Conservation (phyloP, 2,797 vertebrate species). For the Anguilla megastoma region DNA sequence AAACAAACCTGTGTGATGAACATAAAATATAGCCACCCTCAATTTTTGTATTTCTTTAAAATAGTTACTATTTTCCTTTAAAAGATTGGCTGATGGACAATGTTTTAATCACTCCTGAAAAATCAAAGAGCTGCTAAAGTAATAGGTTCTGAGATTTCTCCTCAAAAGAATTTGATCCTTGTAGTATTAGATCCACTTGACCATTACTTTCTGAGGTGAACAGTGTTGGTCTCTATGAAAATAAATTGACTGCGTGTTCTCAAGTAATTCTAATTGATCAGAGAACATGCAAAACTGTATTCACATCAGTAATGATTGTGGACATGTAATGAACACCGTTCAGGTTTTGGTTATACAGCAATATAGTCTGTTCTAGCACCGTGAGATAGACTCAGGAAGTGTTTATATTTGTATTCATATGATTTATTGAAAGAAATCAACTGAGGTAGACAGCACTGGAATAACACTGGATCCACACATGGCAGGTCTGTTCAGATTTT, state of each 20-base stretch:
- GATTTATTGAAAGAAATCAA: slow-evolving; percentile 3
- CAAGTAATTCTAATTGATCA: not conserved
- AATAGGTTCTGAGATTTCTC: not conserved
- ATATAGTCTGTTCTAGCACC: not conserved
- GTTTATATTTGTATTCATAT: not conserved
- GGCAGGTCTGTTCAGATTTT: slow-evolving; percentile 7
- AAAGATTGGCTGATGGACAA: not conserved
- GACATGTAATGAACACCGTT: not conserved
- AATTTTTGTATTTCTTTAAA: too few relatives aligned
- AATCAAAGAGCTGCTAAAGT: not conserved
- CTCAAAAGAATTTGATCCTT: not conserved
- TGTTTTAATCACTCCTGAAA: slow-evolving; percentile 8
- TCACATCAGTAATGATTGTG: not conserved
- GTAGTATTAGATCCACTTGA: not conserved
- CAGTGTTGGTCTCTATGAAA: not conserved
- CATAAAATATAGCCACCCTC: not conserved
- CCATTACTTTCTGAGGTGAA: not conserved
- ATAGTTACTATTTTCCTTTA: not conserved
- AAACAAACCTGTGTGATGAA: slow-evolving; percentile 38
- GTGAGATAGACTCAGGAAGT: slow-evolving; percentile 18
- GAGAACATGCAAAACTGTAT: not conserved
- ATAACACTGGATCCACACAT: slow-evolving; percentile 13
- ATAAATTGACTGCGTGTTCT: not conserved
- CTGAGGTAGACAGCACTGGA: slow-evolving; percentile 25
- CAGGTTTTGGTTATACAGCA: not conserved